These are phyloP conservation scores for Lycocorax pyrrhopterus DNA, from an alignment of 2,113 vertebrate species.

Conservation along the genomic window DNA sequence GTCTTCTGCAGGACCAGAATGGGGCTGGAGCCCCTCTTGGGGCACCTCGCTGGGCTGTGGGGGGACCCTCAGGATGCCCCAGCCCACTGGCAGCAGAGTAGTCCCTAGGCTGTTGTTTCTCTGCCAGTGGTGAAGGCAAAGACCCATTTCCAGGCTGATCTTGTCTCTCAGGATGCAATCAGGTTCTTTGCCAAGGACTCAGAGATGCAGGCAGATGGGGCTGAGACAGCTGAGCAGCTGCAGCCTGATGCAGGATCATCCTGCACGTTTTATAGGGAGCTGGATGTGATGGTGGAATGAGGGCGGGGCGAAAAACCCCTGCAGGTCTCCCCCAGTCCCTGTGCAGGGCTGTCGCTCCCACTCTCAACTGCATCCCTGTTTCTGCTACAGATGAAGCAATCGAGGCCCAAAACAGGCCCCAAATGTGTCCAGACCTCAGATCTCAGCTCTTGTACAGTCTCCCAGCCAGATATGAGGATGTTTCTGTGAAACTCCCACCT, in stretches of 20 bases:
- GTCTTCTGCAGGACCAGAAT: not conserved
- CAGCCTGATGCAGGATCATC: not conserved
- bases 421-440: not conserved
- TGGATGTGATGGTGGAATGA: not conserved
- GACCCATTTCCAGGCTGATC: not conserved
- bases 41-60: fast-evolving
- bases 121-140: not conserved
- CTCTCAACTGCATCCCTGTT: not conserved
- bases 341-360: fast-evolving
- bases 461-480: not conserved
- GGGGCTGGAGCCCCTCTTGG: not conserved
- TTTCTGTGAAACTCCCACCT: not conserved
- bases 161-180: not conserved
- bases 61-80: not conserved
- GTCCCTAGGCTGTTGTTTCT: not conserved
- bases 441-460: not conserved
- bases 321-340: not conserved
- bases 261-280: not conserved
- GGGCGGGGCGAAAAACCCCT: not conserved
- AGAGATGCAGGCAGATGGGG: not conserved
- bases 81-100: fast-evolving
- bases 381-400: not conserved
- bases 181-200: not conserved
- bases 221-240: not conserved
- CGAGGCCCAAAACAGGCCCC: not conserved